phyloP scores from a whole-genome alignment of 92 coral and sea anemone genomes.

The Muricea muricata region DNA sequence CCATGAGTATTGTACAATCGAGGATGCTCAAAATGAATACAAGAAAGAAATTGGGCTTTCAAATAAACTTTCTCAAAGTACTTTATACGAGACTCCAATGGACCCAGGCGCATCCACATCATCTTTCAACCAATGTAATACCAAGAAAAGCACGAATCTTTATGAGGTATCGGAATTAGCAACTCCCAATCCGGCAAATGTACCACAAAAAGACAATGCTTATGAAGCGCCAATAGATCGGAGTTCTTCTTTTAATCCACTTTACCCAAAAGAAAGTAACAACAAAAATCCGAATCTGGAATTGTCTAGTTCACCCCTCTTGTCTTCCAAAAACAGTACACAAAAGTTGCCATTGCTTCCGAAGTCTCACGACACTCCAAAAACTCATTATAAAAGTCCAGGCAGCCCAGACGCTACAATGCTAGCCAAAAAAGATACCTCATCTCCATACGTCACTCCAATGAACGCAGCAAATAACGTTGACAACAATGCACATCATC shows the following conservation, averaged over 20 bases:
- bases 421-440: not conserved
- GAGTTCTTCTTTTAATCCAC: not conserved
- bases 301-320: not conserved
- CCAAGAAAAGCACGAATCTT: not conserved
- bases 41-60: not conserved
- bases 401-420: not conserved
- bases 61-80: not conserved
- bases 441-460: not conserved
- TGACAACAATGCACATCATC: not conserved
- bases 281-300: not conserved
- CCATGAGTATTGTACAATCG: not conserved
- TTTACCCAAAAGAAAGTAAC: not conserved
- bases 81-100: not conserved
- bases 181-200: not conserved
- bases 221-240: not conserved
- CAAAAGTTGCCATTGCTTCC: not conserved
- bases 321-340: not conserved
- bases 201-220: not conserved
- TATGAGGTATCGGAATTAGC: not conserved
- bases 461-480: not conserved
- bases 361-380: not conserved
- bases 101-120: not conserved
- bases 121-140: not conserved
- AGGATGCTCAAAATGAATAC: not conserved
- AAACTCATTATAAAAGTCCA: not conserved